Percentiles rank a stretch among this genome's conserved stretches.
Conservation (phyloP, 2,113 vertebrate species). For the Triplophysa dalaica region DNA sequence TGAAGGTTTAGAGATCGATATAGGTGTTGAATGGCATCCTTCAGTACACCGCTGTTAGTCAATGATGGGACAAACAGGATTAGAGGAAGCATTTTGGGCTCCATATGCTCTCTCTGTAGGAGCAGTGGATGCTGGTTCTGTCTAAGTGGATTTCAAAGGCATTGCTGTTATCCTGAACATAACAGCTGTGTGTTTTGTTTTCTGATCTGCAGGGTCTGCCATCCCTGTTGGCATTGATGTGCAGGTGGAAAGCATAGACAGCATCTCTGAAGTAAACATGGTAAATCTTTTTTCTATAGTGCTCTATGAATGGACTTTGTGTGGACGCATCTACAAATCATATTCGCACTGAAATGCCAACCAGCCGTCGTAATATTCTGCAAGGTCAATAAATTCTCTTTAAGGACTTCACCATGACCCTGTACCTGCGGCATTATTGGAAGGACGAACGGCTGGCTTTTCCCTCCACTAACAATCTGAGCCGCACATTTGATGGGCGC, state of each 20-base stretch:
- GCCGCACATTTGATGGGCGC: slow-evolving; percentile 88
- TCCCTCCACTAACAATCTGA: slow-evolving; percentile 84
- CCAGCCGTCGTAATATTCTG: neutral
- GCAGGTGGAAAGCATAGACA: slow-evolving; percentile 91
- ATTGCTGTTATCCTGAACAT: slow-evolving; percentile 22
- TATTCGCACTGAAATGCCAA: slow-evolving; percentile 1
- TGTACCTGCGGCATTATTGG: slow-evolving; percentile 95
- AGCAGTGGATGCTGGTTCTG: neutral
- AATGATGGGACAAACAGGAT: slow-evolving; percentile 28
- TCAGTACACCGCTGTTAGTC: slow-evolving; percentile 16
- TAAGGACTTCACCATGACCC: slow-evolving; percentile 94
- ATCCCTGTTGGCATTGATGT: slow-evolving; percentile 89
- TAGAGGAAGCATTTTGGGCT: slow-evolving; percentile 22
- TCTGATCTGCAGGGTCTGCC: slow-evolving; percentile 75
- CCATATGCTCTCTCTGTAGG: slow-evolving; percentile 17
- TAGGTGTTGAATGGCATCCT: neutral
- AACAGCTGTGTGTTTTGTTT: neutral
- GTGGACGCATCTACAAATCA: no score
- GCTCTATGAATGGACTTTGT: neutral
- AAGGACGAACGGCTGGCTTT: slow-evolving; percentile 92
- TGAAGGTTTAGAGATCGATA: neutral
- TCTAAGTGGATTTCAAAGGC: slow-evolving; percentile 22
- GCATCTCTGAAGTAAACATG: slow-evolving; percentile 95
- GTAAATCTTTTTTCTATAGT: slow-evolving; percentile 66
- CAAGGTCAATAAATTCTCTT: slow-evolving; percentile 20